These are phyloP conservation scores for Carassius auratus DNA, from an alignment of 2,113 vertebrate species.

Conservation along the genomic window DNA sequence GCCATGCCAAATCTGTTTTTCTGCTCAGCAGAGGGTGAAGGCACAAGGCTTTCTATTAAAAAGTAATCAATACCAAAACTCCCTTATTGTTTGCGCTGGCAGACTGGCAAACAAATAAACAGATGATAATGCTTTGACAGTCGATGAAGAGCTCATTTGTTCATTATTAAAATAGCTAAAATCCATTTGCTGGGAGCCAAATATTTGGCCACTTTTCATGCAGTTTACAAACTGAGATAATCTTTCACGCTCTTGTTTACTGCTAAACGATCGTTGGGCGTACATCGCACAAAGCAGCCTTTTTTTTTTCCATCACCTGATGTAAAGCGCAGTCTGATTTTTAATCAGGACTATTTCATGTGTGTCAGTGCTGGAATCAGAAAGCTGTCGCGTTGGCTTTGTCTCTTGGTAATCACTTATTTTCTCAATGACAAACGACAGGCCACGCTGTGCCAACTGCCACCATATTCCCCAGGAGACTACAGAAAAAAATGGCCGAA, in stretches of 20 bases:
- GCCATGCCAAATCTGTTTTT: slow-evolving; percentile 40
- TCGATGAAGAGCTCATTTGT: slow-evolving; percentile 22
- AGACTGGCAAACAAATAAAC: slow-evolving; percentile 17
- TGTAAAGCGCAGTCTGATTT: slow-evolving; percentile 30
- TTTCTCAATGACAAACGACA: slow-evolving; percentile 56
- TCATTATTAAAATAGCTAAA: slow-evolving; percentile 36
- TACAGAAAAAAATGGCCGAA: slow-evolving; percentile 45
- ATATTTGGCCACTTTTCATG: slow-evolving; percentile 33
- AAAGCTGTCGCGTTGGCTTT: slow-evolving; percentile 40
- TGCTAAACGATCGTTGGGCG: neutral
- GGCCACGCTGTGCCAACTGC: slow-evolving; percentile 48
- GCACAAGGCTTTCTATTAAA: slow-evolving; percentile 28
- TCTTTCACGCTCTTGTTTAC: slow-evolving; percentile 21
- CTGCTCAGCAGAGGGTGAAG: slow-evolving; percentile 35
- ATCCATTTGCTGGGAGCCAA: slow-evolving; percentile 26
- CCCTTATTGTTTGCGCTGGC: slow-evolving; percentile 32
- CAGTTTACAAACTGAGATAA: slow-evolving; percentile 35
- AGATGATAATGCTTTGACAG: slow-evolving; percentile 26
- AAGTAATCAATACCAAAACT: slow-evolving; percentile 41
- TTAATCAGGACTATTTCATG: slow-evolving; percentile 43
- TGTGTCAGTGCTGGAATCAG: slow-evolving; percentile 26
- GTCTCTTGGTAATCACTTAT: slow-evolving; percentile 51
- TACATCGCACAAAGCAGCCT: neutral
- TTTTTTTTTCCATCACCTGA: neutral
- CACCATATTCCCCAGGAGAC: slow-evolving; percentile 50